These are phyloP conservation scores for Phalacrocorax pelagicus DNA, from an alignment of 2,113 vertebrate genomes.

Conservation along the genomic window DNA sequence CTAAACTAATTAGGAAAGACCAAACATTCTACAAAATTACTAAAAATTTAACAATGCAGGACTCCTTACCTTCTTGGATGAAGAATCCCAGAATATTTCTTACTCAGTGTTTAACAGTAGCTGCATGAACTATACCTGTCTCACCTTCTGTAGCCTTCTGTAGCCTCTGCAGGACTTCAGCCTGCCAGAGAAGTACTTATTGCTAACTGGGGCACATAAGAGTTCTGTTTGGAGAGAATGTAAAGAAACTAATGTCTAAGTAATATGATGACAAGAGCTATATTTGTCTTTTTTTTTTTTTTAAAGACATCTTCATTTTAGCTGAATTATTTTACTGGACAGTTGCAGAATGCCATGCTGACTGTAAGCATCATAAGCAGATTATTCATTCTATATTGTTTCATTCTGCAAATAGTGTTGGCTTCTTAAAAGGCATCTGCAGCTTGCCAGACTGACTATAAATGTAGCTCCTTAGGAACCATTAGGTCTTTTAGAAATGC, in stretches of 20 bases:
- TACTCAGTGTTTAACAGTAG: neutral
- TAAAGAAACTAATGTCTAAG: neutral
- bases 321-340: neutral
- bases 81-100: neutral
- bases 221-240: neutral
- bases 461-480: neutral
- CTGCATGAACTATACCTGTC: rapidly evolving
- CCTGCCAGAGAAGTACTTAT: neutral
- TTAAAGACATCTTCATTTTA: neutral
- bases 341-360: neutral
- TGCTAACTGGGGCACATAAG: neutral
- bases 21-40: neutral
- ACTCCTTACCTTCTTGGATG: neutral
- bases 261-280: neutral
- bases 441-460: neutral
- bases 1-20: neutral
- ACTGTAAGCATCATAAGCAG: neutral
- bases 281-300: neutral
- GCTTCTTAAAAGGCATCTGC: neutral
- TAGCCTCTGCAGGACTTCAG: neutral
- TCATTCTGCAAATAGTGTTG: neutral
- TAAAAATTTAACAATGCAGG: neutral
- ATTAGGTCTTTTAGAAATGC: neutral
- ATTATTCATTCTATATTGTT: neutral
- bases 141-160: neutral